A percentile compares a stretch with the other conserved stretches of the same genome.
phyloP scores from a whole-genome alignment of 2,113 vertebrate species.

The Psittacara wagleri region DNA sequence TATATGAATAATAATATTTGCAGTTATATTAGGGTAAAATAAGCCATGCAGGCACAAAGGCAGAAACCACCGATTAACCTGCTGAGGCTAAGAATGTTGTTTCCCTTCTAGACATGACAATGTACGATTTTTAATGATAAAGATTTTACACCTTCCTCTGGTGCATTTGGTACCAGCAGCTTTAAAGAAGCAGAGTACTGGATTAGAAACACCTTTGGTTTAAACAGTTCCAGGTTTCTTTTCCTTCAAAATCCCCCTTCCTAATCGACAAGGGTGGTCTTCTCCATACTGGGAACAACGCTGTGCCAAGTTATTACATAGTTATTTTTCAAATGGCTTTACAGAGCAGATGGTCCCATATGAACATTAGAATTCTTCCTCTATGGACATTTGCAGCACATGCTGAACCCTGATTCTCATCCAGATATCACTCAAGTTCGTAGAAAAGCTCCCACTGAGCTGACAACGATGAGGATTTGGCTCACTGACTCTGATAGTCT shows the following conservation, averaged over 20 bases:
- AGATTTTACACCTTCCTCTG: neutral
- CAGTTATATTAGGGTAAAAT: neutral
- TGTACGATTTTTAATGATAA: neutral
- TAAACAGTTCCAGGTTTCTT: neutral
- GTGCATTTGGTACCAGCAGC: neutral
- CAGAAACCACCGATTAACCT: neutral
- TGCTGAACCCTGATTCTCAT: neutral
- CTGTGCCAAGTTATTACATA: conserved; percentile 27
- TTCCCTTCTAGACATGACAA: neutral
- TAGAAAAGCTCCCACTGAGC: neutral
- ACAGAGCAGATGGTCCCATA: conserved; percentile 12
- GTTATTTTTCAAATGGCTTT: conserved; percentile 6
- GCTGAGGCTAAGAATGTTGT: neutral
- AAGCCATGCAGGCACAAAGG: neutral
- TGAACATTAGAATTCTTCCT: neutral
- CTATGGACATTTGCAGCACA: neutral
- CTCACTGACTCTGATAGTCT: neutral
- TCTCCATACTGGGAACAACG: neutral
- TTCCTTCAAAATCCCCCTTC: neutral
- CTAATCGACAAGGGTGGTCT: conserved; percentile 43
- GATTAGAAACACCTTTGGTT: neutral
- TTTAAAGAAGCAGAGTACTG: neutral
- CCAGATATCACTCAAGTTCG: neutral
- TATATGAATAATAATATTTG: neutral
- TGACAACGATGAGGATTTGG: neutral